Evolutionary conservation across 2,888 invertebrate species (phyloP).

Genomic region (Tricholauxania praeusta): DNA sequence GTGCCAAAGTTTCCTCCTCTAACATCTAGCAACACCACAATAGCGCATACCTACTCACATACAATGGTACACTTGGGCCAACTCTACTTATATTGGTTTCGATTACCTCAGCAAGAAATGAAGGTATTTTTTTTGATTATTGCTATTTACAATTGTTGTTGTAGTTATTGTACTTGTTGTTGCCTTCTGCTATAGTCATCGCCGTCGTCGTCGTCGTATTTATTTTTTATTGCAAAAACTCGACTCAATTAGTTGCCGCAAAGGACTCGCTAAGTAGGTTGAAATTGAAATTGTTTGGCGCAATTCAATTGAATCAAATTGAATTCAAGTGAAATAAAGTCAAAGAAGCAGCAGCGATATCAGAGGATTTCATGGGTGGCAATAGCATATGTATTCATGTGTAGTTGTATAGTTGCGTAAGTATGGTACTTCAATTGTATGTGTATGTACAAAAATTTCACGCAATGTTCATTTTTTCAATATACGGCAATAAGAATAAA

Average conservation of each 20-base stretch:
- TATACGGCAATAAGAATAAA: too few relatives aligned
- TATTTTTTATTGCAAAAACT: slow-evolving; percentile 31
- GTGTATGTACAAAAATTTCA: too few relatives aligned
- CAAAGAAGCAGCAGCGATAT: neutral
- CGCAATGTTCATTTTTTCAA: too few relatives aligned
- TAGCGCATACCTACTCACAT: neutral
- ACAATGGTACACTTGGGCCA: neutral
- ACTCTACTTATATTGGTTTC: slow-evolving; percentile 51
- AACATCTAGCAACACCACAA: neutral
- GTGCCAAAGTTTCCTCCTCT: neutral
- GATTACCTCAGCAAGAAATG: slow-evolving; percentile 13
- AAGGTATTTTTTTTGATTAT: slow-evolving; percentile 6
- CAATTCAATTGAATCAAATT: slow-evolving; percentile 24
- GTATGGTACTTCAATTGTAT: too few relatives aligned
- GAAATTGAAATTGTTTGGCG: slow-evolving; percentile 35
- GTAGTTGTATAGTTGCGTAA: neutral
- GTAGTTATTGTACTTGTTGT: slow-evolving; percentile 20
- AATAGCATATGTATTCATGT: neutral
- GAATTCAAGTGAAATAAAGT: neutral
- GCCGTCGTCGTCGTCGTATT: slow-evolving; percentile 12
- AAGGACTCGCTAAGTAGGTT: slow-evolving; percentile 38
- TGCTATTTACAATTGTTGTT: neutral
- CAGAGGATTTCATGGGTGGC: neutral
- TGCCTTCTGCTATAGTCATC: slow-evolving; percentile 46
- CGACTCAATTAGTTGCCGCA: slow-evolving; percentile 44